These are phyloP conservation scores for Xestia c-nigrum DNA, from an alignment of 2,888 invertebrate genomes.

Conservation along the genomic window DNA sequence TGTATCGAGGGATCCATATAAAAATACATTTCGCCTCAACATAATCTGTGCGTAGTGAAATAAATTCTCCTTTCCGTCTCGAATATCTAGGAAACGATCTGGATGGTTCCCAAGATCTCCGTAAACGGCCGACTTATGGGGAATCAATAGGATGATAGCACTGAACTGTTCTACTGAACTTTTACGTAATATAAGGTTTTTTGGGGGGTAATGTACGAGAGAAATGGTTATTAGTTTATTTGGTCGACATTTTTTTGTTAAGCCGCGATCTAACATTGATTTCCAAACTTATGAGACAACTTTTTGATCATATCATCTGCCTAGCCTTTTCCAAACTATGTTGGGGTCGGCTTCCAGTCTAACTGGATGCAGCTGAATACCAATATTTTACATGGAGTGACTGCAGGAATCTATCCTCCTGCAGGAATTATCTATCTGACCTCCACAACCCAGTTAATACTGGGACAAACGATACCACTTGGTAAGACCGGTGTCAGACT, in stretches of 20 bases:
- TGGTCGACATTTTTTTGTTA: conserved; percentile 16
- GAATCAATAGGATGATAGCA: conserved; percentile 56
- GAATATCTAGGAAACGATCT: conserved; percentile 55
- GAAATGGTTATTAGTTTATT: conserved; percentile 44
- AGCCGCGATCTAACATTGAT: neutral
- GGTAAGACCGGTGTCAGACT: too few species aligned
- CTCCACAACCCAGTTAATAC: too few species aligned
- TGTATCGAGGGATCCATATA: neutral
- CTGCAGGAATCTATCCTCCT: too few species aligned
- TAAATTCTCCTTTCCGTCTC: conserved; percentile 38
- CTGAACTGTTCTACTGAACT: conserved; percentile 46
- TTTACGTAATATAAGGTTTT: conserved; percentile 31
- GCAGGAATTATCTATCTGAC: too few species aligned
- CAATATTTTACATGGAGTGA: too few species aligned
- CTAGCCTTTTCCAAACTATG: too few species aligned
- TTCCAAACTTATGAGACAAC: neutral
- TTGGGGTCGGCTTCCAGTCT: too few species aligned
- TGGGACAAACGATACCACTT: too few species aligned
- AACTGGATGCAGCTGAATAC: too few species aligned
- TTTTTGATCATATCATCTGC: too few species aligned
- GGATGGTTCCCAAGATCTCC: conserved; percentile 53
- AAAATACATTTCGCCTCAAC: conserved; percentile 16
- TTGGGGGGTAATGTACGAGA: conserved; percentile 20
- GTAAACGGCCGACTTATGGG: conserved; percentile 51
- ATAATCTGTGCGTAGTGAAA: conserved; percentile 36